Evolutionary conservation across 37 sponge, comb jelly and placozoan species (phyloP), one percentile per base, ranked within the genome.

Genomic region (Cliona cf. orientalis): DNA sequence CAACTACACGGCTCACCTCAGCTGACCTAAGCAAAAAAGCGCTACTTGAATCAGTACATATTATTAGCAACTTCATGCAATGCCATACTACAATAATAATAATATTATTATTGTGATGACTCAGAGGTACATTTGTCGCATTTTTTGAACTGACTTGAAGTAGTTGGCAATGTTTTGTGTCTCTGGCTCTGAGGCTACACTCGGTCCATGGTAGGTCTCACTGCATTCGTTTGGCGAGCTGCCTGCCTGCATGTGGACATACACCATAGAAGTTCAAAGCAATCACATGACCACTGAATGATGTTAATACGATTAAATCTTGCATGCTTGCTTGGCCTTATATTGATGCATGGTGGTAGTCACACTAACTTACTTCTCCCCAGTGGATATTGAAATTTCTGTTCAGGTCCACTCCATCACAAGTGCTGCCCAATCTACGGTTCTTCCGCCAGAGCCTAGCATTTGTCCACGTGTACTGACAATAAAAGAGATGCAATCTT

Each of bases 401-500:
- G 69, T 94, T 94, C 45, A 94, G 65, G 49, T 94, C 95, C 45
- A 94, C 95, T 55, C 95, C 95, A 33, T 60, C n/a, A 44, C 95
- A 94, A 12, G 31, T 5, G 9, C 60, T 39, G 0, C 79, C 78
- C 23, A 7, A 23, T 36, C 84, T 36, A 17, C 87, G 46, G 46
- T 94, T 94, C 81, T 94, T 94, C 1, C 95, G 67, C 95, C 95
- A 94, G 58, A 94, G 55, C 23, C 95, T 75, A 63, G 75, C 79
- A 21, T 41, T 61, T n/a, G 43, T 55, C 93, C 93, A 88, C 0
- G 89, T 89, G 26, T 88, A 89, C 93, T 92, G 78, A 35, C 66
- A 66, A 17, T 42, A 41, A 11, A 42, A 69, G 11, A 17, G 17
- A 17, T 49, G 55, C 14, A 49, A 17, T 49, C 14, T 11, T 11